Percentiles rank a stretch among this genome's conserved stretches.
phyloP scores from a whole-genome alignment of 2,113 vertebrate species.

The Lonchura striata region DNA sequence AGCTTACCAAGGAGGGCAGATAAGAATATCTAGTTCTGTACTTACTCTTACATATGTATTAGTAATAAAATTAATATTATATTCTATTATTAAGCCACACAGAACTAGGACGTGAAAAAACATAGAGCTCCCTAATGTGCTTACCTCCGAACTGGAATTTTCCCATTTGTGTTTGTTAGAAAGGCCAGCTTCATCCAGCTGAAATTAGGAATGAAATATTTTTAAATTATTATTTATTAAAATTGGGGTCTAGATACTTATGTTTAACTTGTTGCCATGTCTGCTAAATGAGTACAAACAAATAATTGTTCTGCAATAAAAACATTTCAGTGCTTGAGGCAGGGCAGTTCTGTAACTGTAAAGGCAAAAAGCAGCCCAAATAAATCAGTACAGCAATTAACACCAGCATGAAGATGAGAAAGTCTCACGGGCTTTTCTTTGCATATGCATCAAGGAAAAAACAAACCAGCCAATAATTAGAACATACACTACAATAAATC shows the following conservation, averaged over 20 bases:
- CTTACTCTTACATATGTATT: not conserved
- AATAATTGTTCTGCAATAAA: not conserved
- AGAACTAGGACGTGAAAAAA: not conserved
- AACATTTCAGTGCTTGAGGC: not conserved
- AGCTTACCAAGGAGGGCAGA: not conserved
- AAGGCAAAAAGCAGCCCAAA: not conserved
- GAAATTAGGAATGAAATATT: conserved; percentile 42
- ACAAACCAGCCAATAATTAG: not conserved
- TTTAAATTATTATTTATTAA: not conserved
- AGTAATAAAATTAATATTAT: not conserved
- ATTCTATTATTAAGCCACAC: not conserved
- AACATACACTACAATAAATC: not conserved
- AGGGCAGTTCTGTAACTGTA: not conserved
- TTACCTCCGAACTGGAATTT: conserved; percentile 97
- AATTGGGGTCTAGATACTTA: not conserved
- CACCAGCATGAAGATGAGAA: not conserved
- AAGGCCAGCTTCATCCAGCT: conserved; percentile 99
- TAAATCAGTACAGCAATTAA: not conserved
- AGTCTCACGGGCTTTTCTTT: not conserved
- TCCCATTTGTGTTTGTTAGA: conserved; percentile 92
- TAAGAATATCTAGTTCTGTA: not conserved
- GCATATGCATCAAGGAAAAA: not conserved
- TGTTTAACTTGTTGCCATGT: not conserved
- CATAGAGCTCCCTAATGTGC: not conserved
- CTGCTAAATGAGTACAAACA: not conserved